Evolutionary conservation across 2,113 vertebrate species (phyloP).

Genomic region (Pelusios castaneus): DNA sequence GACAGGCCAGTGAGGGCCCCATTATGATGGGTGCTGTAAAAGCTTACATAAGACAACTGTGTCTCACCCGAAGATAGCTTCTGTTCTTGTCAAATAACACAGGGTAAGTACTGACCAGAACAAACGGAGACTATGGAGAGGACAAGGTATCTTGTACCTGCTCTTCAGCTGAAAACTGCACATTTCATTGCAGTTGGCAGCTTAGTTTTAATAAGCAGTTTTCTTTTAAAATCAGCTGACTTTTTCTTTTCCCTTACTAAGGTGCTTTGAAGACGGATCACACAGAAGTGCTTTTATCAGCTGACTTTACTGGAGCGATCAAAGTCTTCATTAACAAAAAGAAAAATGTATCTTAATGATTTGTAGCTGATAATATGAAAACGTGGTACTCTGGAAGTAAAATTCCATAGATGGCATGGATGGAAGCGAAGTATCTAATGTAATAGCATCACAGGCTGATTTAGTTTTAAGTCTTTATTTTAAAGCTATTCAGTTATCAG

Average conservation of each 20-base stretch:
- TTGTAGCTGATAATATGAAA: conserved; percentile 63
- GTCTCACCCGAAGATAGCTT: neutral
- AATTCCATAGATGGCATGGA: conserved; percentile 68
- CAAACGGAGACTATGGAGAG: neutral
- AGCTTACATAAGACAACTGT: neutral
- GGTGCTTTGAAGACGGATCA: conserved; percentile 94
- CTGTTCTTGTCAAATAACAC: neutral
- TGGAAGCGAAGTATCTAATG: conserved; percentile 64
- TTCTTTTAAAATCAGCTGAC: conserved; percentile 21
- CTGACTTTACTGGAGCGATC: conserved; percentile 98
- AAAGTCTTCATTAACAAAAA: conserved; percentile 99
- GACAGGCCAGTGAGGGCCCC: neutral
- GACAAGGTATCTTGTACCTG: neutral
- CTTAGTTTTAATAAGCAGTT: neutral
- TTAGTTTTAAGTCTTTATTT: conserved; percentile 64
- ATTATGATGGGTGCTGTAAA: neutral
- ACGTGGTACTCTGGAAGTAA: conserved; percentile 65
- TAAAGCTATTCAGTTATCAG: conserved; percentile 68
- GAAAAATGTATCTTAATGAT: conserved; percentile 82
- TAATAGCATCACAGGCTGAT: conserved; percentile 69
- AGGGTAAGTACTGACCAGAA: neutral
- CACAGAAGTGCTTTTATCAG: conserved; percentile 95
- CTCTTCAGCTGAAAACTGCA: neutral
- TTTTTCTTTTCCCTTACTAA: conserved; percentile 65
- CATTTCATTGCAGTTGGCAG: neutral